Evolutionary conservation across 2,113 vertebrate genomes (phyloP), one percentile per base, ranked within the genome.

Genomic region (Cyanoderma ruficeps): DNA sequence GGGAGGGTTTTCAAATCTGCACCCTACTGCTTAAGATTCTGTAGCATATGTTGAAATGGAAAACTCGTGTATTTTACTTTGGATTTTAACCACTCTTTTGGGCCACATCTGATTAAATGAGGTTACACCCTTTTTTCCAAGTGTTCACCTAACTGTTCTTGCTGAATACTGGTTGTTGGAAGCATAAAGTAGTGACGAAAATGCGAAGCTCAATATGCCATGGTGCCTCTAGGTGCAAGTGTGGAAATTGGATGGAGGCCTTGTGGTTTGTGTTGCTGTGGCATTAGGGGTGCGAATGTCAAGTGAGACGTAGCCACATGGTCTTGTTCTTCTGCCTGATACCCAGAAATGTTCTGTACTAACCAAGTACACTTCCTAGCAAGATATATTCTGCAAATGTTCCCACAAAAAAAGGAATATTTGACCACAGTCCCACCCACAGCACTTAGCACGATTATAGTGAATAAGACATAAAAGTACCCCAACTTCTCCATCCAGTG

Each of bases 261-360:
- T 42, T 69, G 70, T 76, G 70, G 55, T 47, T 61, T 76, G 61
- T 53, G 61, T 61, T 90, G 63, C 63, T 4, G 12, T 31, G 47
- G 41, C 14, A 35, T 2, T 31, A 25, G 17, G 39, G 47, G 24
- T 7, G 25, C 12, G 3, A 33, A 12, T 30, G 7, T 15, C 41
- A 41, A 31, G n/a, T 41, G 53, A 82, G 61, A 39, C 0, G 0
- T 22, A 30, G 17, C 78, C 46, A 41, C 2, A 0, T 46, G 37
- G 33, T 67, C 53, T 75, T 1, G 0, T 55, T 47, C n/a, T 55
- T 42, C 25, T 49, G 13, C 31, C 71, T 19, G 63, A 37, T 69
- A 83, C 41, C 41, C 35, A 76, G 18, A 63, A 77, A 31, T 23
- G 49, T 55, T 42, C 42, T 61, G 18, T 69, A 31, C 21, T 47